Conservation (phyloP, 2,888 invertebrate genomes). For the Bombyx huttoni region DNA sequence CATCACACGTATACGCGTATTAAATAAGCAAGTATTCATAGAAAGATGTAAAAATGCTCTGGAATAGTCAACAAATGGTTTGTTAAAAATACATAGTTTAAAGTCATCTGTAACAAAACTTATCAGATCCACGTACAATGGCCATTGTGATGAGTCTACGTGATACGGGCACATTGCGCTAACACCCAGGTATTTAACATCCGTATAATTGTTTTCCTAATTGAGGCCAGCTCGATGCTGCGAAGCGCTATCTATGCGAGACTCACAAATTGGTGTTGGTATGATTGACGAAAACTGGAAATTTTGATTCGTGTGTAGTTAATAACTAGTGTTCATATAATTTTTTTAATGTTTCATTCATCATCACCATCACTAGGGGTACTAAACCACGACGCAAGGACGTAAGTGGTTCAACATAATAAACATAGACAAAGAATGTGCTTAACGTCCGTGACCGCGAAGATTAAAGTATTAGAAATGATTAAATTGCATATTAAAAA, state of each 20-base stretch:
- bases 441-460: no score
- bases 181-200: constrained; percentile 17
- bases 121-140: background rate
- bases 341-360: background rate
- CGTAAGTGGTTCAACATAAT: no score
- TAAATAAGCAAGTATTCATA: no score
- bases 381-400: no score
- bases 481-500: no score
- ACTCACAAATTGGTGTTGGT: background rate
- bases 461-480: no score
- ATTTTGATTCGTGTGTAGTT: background rate
- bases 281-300: background rate
- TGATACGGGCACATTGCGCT: constrained; percentile 4
- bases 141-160: background rate
- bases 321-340: background rate
- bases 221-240: constrained; percentile 22
- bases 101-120: background rate
- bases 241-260: background rate
- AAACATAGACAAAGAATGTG: no score
- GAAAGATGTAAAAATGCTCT: no score
- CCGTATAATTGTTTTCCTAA: constrained; percentile 42
- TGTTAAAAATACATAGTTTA: no score
- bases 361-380: no score
- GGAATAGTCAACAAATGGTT: no score
- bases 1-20: no score